Conservation (phyloP, 1,140 invertebrate species). For the Anoplophora glabripennis region DNA sequence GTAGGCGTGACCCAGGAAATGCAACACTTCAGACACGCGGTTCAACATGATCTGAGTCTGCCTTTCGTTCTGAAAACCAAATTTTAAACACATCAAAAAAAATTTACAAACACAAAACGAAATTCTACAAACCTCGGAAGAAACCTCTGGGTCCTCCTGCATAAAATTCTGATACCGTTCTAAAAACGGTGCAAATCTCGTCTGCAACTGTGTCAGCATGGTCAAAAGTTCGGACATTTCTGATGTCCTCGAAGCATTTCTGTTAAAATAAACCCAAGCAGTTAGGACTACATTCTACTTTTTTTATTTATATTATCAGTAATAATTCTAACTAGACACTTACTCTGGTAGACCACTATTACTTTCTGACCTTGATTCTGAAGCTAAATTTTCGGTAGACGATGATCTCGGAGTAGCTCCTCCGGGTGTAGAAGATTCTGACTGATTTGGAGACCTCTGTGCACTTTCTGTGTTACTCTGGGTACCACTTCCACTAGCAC, state of each 20-base stretch:
- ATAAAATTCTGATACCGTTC: constrained; percentile 60
- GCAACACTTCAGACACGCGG: constrained; percentile 73
- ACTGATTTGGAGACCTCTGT: constrained; percentile 20
- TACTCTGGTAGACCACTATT: constrained; percentile 11
- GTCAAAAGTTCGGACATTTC: constrained; percentile 62
- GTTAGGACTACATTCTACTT: not conserved
- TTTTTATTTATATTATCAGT: not conserved
- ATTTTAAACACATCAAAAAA: not conserved
- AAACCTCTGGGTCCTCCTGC: constrained; percentile 57
- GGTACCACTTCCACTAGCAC: constrained; percentile 4
- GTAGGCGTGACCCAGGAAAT: constrained; percentile 81
- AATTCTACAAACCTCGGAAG: constrained; percentile 48
- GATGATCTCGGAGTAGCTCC: constrained; percentile 29
- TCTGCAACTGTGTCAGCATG: constrained; percentile 57
- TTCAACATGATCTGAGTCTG: constrained; percentile 65
- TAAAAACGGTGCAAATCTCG: constrained; percentile 62
- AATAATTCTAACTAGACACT: not conserved
- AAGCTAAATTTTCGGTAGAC: constrained; percentile 22
- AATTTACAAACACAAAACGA: not conserved
- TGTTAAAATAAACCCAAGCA: constrained; percentile 18
- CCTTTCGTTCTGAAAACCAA: constrained; percentile 48
- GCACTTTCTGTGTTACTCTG: not conserved
- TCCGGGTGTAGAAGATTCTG: constrained; percentile 33
- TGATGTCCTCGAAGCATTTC: constrained; percentile 52
- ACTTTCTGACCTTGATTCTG: constrained; percentile 13